Evolutionary conservation across 2,113 vertebrate genomes (phyloP), one percentile per base, ranked within the genome.

Genomic region (Butorides virescens): DNA sequence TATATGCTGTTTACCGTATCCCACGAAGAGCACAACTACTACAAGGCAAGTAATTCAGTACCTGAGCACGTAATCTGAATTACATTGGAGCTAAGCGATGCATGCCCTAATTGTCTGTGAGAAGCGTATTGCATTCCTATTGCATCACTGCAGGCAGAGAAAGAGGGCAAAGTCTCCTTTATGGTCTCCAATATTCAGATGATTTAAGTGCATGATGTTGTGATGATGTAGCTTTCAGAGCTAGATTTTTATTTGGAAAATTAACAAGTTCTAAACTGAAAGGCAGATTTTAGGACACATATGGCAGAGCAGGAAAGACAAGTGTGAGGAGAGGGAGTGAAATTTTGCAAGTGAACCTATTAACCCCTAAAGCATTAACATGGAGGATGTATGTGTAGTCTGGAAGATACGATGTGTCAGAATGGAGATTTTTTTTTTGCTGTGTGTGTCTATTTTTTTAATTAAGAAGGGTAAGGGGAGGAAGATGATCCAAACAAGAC

Each of bases 221-320:
- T 72, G 83, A 86, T 44, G 72, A 76, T 67, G 36, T 53, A 95
- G 62, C 44, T 70, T 90, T 82, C 87, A 74, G 81, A 91, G 42
- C 46, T 78, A 86, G 47, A 81, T 72, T 92, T 92, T 92, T 86
- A 66, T 90, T 71, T 96, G 84, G 77, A 95, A 95, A 91, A 90
- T 84, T 95, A 97, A 88, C 91, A 95, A 94, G 81, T 86, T 90
- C 86, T 70, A 96, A 96, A 92, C 15, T 80, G 94, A 95, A 94
- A 95, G 89, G 92, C 94, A 97, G 94, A 95, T 97, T 97, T 97
- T 94, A 95, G 91, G 91, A 94, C 89, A 92, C 94, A 95, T 97
- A 96, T 95, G 95, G 96, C 82, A 90, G 59, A 93, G 52, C 26
- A 88, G 55, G 95, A 95, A 93, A 96, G 93, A 96, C 77, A 97